A percentile compares a stretch with the other conserved stretches of the same genome.
phyloP scores from a whole-genome alignment of 2,888 invertebrate species.

The Leptinotarsa peninsularis region DNA sequence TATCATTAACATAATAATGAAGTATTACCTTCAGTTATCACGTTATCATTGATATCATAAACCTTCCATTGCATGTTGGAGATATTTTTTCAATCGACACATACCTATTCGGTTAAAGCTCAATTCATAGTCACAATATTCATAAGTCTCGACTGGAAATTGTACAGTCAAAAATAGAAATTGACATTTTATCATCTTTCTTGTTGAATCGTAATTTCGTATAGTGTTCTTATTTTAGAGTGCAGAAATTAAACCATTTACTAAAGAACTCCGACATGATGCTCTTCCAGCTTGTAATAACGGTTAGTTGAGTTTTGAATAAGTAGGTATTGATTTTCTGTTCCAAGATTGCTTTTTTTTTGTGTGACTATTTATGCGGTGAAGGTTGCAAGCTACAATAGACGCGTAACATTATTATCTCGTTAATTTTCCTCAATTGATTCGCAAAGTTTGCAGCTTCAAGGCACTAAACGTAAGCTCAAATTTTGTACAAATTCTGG shows the following conservation, averaged over 20 bases:
- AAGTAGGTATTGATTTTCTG: neutral
- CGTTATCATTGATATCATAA: too few relatives aligned
- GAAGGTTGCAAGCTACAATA: neutral
- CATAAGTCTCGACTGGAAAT: too few relatives aligned
- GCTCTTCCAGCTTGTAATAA: neutral
- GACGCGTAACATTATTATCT: neutral
- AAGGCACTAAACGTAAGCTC: neutral
- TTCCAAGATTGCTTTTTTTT: neutral
- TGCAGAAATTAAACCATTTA: neutral
- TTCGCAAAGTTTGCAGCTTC: neutral
- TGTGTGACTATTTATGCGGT: neutral
- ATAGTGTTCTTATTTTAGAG: too few relatives aligned
- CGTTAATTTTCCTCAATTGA: neutral
- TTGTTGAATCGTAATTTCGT: too few relatives aligned
- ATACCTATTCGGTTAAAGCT: too few relatives aligned
- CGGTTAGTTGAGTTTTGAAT: neutral
- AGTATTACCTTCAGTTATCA: too few relatives aligned
- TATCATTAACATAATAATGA: too few relatives aligned
- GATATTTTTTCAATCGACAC: too few relatives aligned
- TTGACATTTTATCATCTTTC: too few relatives aligned
- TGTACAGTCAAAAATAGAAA: too few relatives aligned
- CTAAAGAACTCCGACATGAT: neutral
- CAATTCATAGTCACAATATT: too few relatives aligned
- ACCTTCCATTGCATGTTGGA: too few relatives aligned
- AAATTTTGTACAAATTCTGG: neutral